These are phyloP conservation scores for Atethmia centrago DNA, from an alignment of 2,888 invertebrate species.

Conservation along the genomic window DNA sequence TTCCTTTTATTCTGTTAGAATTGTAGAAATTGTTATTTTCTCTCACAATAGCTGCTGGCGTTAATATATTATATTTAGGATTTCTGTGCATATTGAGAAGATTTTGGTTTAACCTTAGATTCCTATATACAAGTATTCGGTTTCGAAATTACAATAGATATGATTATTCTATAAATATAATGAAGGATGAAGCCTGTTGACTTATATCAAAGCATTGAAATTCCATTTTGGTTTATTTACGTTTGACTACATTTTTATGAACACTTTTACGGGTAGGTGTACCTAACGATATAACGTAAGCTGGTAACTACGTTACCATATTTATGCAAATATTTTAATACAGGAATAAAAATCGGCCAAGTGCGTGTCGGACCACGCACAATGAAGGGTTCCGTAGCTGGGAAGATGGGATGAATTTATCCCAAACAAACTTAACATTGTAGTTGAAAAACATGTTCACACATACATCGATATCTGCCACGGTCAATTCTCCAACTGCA, in stretches of 20 bases:
- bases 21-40: conserved; percentile 39
- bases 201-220: too few species aligned
- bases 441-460: too few species aligned
- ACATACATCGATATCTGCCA: too few species aligned
- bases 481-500: too few species aligned
- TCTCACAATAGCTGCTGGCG: conserved; percentile 12
- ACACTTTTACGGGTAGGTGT: too few species aligned
- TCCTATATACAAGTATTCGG: neutral
- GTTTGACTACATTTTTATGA: too few species aligned
- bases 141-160: neutral
- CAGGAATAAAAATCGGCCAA: neutral
- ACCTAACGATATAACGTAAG: neutral
- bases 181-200: neutral
- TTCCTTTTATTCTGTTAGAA: conserved; percentile 36
- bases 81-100: conserved; percentile 17
- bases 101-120: conserved; percentile 7
- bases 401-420: too few species aligned
- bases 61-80: conserved; percentile 10
- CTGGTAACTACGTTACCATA: neutral
- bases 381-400: too few species aligned
- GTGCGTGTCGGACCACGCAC: too few species aligned
- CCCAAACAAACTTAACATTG: too few species aligned
- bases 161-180: neutral
- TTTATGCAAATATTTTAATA: neutral
- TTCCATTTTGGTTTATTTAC: too few species aligned